Evolutionary conservation across 2,113 vertebrate genomes (phyloP), one percentile per base, ranked within the genome.

Genomic region (Acinonyx jubatus): DNA sequence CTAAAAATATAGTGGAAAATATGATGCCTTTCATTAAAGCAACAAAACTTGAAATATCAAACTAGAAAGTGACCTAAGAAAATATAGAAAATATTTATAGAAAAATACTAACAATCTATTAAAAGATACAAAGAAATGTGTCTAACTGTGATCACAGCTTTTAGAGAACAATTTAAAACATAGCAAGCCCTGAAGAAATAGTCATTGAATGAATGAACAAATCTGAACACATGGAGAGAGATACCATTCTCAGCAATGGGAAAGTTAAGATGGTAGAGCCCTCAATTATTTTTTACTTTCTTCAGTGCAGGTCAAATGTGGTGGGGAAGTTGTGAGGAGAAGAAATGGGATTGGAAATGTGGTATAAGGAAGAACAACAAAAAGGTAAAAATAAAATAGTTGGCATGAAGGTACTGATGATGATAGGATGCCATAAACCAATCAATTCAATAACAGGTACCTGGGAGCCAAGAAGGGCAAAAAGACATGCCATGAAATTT

Each of bases 101-200:
- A 89, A 93, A 93, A 95, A 57, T 63, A n/a, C 31, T 76, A 76
- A 78, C 50, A 94, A 61, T 76, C 1, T 82, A n/a, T 81, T 81
- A 45, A 82, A 80, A 57, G 6, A 61, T 13, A 79, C 5, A 89
- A 66, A 90, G 9, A 92, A 66, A 25, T 48, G 61, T 50, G 23
- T 69, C 57, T 89, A 66, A 25, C 68, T 76, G 31, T 27, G 33
- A 25, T 69, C 48, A 69, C 25, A 78, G 63, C 68, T 69, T 69
- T 85, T 79, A 36, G 71, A 73, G 50, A 31, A 91, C 76, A 63
- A 41, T 82, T 45, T 91, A 33, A 73, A 81, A 61, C 33, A 41
- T 52, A 21, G 27, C 68, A 63, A 50, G 33, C 25, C 29, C 31
- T 31, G 55, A 81, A 74, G n/a, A 86, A 73, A 86, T 85, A 95